phyloP scores from a whole-genome alignment of 92 coral and sea anemone species.

The Siderastrea radians region DNA sequence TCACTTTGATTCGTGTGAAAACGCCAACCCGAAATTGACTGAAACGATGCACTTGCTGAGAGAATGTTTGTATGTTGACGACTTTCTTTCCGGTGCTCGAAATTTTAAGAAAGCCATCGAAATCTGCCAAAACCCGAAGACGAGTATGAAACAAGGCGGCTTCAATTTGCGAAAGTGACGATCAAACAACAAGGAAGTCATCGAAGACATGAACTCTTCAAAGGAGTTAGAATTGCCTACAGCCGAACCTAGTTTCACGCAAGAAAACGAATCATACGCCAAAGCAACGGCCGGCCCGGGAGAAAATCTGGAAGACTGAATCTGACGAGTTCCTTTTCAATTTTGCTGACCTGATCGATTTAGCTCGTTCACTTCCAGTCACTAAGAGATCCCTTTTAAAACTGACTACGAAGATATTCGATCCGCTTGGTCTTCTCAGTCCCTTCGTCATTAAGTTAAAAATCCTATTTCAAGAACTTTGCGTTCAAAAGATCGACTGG shows the following conservation, averaged over 20 bases:
- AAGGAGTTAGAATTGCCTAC: background rate
- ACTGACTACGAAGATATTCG: constrained; percentile 72
- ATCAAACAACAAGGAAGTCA: constrained; percentile 3
- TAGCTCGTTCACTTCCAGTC: constrained; percentile 60
- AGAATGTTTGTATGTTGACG: no score
- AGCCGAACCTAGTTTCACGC: background rate
- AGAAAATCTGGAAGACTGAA: constrained; percentile 17
- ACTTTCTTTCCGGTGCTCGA: no score
- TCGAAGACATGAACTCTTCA: no score
- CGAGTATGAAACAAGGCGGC: background rate
- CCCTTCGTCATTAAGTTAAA: constrained; percentile 68
- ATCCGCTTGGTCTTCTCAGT: constrained; percentile 74
- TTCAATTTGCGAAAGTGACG: background rate
- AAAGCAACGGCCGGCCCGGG: constrained; percentile 32
- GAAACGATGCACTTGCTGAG: no score
- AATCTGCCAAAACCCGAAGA: constrained; percentile 33
- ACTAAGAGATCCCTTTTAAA: constrained; percentile 79
- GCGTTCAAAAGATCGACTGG: constrained; percentile 64
- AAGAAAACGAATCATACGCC: constrained; percentile 10
- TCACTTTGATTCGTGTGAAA: no score
- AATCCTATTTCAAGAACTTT: constrained; percentile 67
- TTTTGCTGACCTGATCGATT: constrained; percentile 47
- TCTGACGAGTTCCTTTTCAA: constrained; percentile 56
- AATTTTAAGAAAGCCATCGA: constrained; percentile 36
- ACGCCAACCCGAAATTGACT: no score